These are phyloP conservation scores for Syndactyla subalaris DNA, from an alignment of 2,797 vertebrate genomes.

Conservation along the genomic window DNA sequence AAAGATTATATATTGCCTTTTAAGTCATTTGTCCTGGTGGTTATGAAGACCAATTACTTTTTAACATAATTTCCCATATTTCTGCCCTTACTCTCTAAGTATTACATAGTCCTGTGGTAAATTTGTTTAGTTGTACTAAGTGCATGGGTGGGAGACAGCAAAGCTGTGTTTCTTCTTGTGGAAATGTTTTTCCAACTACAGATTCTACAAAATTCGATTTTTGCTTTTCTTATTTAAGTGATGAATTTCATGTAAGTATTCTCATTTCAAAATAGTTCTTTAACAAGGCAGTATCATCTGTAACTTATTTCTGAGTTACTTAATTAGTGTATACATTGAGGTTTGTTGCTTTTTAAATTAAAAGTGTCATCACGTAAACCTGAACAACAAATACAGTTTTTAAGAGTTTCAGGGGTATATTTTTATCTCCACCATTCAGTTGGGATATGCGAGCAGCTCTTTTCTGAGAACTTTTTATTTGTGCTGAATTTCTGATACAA, in stretches of 20 bases:
- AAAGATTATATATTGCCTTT: background rate
- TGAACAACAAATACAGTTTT: background rate
- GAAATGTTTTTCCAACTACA: background rate
- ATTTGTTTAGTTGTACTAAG: background rate
- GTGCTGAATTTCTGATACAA: background rate
- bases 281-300: background rate
- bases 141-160: background rate
- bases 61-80: background rate
- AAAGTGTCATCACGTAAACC: background rate
- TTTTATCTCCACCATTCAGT: background rate
- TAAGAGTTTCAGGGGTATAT: background rate
- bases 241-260: background rate
- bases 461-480: background rate
- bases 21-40: background rate
- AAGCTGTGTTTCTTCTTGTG: background rate
- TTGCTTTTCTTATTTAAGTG: background rate
- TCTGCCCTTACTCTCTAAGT: background rate
- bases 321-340: background rate
- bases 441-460: background rate
- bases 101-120: background rate
- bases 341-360: background rate
- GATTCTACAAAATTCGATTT: background rate
- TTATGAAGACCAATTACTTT: conserved; percentile 17
- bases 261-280: background rate
- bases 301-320: background rate